phyloP scores from a whole-genome alignment of 2,888 invertebrate genomes.

The Aromia moschata region DNA sequence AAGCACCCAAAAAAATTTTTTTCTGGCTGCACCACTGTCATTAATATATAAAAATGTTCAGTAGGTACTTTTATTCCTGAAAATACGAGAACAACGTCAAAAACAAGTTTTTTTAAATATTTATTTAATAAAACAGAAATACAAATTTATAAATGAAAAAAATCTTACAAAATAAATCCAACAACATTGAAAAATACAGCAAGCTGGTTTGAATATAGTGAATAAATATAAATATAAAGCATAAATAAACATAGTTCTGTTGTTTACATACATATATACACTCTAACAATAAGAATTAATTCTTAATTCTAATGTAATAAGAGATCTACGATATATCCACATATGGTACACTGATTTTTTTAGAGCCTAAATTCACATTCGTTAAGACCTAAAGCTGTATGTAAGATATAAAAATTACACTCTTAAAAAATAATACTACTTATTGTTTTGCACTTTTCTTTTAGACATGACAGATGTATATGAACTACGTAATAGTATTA shows the following conservation, averaged over 20 bases:
- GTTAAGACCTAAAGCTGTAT: slow-evolving; percentile 44
- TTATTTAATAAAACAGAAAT: slow-evolving; percentile 55
- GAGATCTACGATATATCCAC: slow-evolving; percentile 63
- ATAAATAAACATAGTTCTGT: slow-evolving; percentile 48
- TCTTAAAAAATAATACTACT: slow-evolving; percentile 37
- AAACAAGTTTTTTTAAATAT: slow-evolving; percentile 46
- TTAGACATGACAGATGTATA: slow-evolving; percentile 20
- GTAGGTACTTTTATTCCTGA: too few relatives aligned
- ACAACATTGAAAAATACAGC: slow-evolving; percentile 54
- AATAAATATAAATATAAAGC: slow-evolving; percentile 55
- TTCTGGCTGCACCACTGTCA: too few relatives aligned
- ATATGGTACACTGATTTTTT: slow-evolving; percentile 63
- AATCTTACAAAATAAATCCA: slow-evolving; percentile 53
- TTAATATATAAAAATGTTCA: too few relatives aligned
- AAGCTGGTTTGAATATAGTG: slow-evolving; percentile 49
- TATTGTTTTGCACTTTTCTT: slow-evolving; percentile 39
- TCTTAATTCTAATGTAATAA: slow-evolving; percentile 50
- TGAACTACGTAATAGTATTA: not conserved
- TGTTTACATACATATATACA: slow-evolving; percentile 54
- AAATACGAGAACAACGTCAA: too few relatives aligned
- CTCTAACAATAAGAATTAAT: slow-evolving; percentile 50
- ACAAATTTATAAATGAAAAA: slow-evolving; percentile 53
- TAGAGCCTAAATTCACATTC: slow-evolving; percentile 53
- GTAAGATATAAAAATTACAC: slow-evolving; percentile 39
- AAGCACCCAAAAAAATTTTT: too few relatives aligned